Conservation (phyloP, 2,888 invertebrate genomes). For the Hecatera dysodea region DNA sequence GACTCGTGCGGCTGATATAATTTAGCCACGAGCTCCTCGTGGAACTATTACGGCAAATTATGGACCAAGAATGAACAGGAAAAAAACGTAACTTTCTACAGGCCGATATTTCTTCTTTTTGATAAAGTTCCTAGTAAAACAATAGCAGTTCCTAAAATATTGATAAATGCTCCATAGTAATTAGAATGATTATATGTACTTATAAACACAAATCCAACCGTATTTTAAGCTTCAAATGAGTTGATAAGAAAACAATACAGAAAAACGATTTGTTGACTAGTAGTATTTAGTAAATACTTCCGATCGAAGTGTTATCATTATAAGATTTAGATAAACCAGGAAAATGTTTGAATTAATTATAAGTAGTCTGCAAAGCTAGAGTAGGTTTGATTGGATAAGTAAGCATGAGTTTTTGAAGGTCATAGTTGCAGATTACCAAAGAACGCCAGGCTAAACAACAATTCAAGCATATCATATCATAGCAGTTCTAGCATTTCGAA, state of each 20-base stretch:
- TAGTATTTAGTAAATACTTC: conserved; percentile 27
- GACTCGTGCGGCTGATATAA: too few species aligned
- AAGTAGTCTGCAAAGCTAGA: not conserved
- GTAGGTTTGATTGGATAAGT: not conserved
- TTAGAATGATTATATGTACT: conserved; percentile 39
- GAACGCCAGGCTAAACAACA: not conserved
- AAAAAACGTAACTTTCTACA: conserved; percentile 7
- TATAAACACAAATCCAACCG: conserved; percentile 24
- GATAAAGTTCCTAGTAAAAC: conserved; percentile 28
- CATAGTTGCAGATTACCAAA: not conserved
- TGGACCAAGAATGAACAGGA: conserved; percentile 27
- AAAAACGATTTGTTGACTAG: conserved; percentile 34
- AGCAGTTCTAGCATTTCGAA: not conserved
- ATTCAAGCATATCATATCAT: not conserved
- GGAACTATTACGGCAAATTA: too few species aligned
- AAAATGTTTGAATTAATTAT: conserved; percentile 10
- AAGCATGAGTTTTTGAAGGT: not conserved
- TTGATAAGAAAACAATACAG: conserved; percentile 40
- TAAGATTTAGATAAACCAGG: conserved; percentile 5
- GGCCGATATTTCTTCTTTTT: not conserved
- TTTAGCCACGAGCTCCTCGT: too few species aligned
- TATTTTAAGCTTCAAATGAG: conserved; percentile 28
- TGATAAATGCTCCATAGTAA: conserved; percentile 23
- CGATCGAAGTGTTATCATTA: conserved; percentile 23
- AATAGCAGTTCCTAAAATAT: conserved; percentile 36